phyloP scores from a whole-genome alignment of 2,113 vertebrate species.

The Azemiops feae region DNA sequence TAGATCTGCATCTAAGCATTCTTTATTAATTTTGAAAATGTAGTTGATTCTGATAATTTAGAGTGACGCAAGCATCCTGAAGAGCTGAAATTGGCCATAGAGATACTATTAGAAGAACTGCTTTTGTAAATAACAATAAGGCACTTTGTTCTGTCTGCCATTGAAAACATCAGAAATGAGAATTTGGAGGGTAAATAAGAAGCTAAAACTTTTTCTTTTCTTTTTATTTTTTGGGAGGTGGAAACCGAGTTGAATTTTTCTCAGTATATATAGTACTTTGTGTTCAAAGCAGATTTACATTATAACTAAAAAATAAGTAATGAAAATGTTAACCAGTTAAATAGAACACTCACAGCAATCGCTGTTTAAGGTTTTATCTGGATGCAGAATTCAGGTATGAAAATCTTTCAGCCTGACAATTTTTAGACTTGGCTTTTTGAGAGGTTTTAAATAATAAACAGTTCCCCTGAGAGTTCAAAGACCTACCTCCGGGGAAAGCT shows the following conservation, averaged over 20 bases:
- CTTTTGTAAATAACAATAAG: neutral
- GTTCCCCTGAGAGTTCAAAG: neutral
- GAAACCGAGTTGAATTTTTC: neutral
- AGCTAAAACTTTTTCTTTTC: neutral
- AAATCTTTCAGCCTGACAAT: neutral
- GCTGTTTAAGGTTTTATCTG: neutral
- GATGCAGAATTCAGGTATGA: neutral
- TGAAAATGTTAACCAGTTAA: neutral
- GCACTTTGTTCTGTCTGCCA: neutral
- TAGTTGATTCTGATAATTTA: neutral
- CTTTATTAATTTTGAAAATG: neutral
- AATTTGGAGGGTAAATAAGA: neutral
- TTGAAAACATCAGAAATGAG: neutral
- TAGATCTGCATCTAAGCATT: neutral
- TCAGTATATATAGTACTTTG: neutral
- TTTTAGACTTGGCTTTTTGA: neutral
- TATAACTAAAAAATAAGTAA: neutral
- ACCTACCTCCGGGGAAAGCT: neutral
- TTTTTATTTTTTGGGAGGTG: neutral
- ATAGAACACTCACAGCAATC: neutral
- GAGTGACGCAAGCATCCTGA: neutral
- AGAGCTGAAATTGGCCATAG: neutral
- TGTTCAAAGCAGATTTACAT: neutral
- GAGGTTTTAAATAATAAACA: neutral
- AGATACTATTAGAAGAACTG: neutral